phyloP scores from a whole-genome alignment of 2,888 invertebrate species.

The Acleris cristana region DNA sequence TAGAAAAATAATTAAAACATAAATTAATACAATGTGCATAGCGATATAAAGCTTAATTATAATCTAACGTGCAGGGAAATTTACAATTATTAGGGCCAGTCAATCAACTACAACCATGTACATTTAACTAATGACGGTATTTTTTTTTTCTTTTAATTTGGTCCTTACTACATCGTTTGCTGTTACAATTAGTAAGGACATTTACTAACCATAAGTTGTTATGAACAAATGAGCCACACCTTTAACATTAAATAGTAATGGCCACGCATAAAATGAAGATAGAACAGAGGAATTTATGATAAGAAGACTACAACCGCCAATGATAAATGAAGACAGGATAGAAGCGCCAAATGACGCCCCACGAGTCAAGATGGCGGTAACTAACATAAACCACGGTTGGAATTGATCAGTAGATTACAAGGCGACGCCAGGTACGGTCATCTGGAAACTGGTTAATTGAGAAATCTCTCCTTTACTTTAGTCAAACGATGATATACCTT shows the following conservation, averaged over 20 bases:
- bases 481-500: no score
- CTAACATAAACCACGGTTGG: no score
- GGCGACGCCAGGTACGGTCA: neutral
- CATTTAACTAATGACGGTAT: neutral
- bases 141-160: constrained; percentile 7
- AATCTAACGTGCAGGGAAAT: constrained; percentile 47
- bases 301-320: no score
- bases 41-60: constrained; percentile 44
- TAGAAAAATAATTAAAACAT: constrained; percentile 45
- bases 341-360: no score
- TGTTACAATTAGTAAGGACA: neutral
- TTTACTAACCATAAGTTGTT: constrained; percentile 1
- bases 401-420: no score
- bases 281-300: no score
- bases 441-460: neutral
- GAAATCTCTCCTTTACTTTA: neutral
- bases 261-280: no score
- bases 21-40: constrained; percentile 51
- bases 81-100: constrained; percentile 41
- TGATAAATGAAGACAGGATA: no score
- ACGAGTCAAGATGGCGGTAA: no score
- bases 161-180: constrained; percentile 3
- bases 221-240: no score
- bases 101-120: constrained; percentile 15
- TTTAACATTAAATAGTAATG: no score